Evolutionary conservation across 2,888 invertebrate species (phyloP).

Genomic region (Tenthredo mesomela): DNA sequence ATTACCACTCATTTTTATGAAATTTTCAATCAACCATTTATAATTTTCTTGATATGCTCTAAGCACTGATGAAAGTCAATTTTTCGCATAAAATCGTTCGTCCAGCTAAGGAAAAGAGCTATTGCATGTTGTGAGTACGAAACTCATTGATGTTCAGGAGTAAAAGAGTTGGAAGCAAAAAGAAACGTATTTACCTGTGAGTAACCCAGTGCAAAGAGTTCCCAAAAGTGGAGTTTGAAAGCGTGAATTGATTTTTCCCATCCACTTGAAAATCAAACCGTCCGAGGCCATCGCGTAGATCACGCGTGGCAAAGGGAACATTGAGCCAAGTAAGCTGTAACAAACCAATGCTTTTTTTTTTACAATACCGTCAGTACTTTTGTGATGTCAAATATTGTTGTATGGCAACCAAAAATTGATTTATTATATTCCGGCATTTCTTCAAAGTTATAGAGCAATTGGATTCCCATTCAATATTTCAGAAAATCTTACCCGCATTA

Average conservation of each 20-base stretch:
- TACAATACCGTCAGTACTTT: too few species aligned
- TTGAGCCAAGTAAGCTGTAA: constrained; percentile 87
- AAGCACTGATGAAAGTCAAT: neutral
- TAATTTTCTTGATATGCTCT: neutral
- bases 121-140: neutral
- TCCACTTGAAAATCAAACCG: constrained; percentile 87
- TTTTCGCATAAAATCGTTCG: neutral
- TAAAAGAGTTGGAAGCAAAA: neutral
- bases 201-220: constrained; percentile 85
- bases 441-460: neutral
- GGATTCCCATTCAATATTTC: too few species aligned
- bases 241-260: constrained; percentile 85
- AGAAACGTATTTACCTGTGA: constrained; percentile 81
- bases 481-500: too few species aligned
- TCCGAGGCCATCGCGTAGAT: constrained; percentile 94
- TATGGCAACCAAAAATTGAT: too few species aligned
- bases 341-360: constrained; percentile 41
- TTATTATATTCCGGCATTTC: neutral
- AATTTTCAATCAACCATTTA: neutral
- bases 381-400: neutral
- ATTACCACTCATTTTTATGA: too few species aligned
- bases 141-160: neutral
- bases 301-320: constrained; percentile 90
- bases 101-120: neutral
- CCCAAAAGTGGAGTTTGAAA: constrained; percentile 88